phyloP scores from a whole-genome alignment of 1,140 invertebrate species.

The Vollenhovia emeryi region DNA sequence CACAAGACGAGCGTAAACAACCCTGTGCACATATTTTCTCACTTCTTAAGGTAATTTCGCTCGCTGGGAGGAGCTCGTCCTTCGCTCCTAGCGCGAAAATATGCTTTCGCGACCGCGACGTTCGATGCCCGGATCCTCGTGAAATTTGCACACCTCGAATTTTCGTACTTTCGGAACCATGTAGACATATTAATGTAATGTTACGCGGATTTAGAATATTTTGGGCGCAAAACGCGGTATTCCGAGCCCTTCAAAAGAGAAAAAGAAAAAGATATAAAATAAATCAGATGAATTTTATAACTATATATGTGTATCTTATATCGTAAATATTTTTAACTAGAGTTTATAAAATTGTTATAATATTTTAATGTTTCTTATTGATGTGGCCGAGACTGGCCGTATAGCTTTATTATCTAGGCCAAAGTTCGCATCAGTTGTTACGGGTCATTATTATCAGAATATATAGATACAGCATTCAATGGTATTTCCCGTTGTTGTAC shows the following conservation, averaged over 20 bases:
- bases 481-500: slow-evolving; percentile 28
- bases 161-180: slow-evolving; percentile 37
- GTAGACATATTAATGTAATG: slow-evolving; percentile 32
- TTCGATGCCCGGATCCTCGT: slow-evolving; percentile 20
- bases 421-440: slow-evolving; percentile 39
- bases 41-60: slow-evolving; percentile 58
- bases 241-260: slow-evolving; percentile 3
- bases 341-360: slow-evolving; percentile 48
- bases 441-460: slow-evolving; percentile 38
- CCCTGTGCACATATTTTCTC: slow-evolving; percentile 54
- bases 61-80: slow-evolving; percentile 22
- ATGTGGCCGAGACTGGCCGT: slow-evolving; percentile 5
- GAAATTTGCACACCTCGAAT: slow-evolving; percentile 42
- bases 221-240: not conserved
- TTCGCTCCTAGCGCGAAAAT: slow-evolving; percentile 51
- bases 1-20: slow-evolving; percentile 44
- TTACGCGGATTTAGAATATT: slow-evolving; percentile 40
- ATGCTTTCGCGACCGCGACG: slow-evolving; percentile 42
- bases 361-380: slow-evolving; percentile 45
- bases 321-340: slow-evolving; percentile 36
- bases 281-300: slow-evolving; percentile 53
- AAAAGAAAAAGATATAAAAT: slow-evolving; percentile 1
- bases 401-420: slow-evolving; percentile 32
- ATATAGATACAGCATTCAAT: not conserved
- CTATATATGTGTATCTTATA: slow-evolving; percentile 13